Evolutionary conservation across 1,140 invertebrate genomes (phyloP).

Genomic region (Papilio polyxenes): DNA sequence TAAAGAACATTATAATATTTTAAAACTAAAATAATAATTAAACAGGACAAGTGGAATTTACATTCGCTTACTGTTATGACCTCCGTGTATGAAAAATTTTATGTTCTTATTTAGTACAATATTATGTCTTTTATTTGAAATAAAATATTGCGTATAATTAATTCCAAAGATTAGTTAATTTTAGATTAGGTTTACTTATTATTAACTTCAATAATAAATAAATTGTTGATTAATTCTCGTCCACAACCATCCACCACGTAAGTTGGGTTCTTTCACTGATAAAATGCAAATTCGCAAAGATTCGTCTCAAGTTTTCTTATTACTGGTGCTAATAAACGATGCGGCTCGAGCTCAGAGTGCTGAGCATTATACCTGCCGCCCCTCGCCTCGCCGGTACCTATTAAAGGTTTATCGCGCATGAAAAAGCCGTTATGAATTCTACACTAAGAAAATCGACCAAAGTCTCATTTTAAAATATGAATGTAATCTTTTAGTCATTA

Average conservation of each 20-base stretch:
- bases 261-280: constrained; percentile 74
- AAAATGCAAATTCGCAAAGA: constrained; percentile 76
- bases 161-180: no score
- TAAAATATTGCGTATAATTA: no score
- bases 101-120: no score
- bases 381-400: not conserved
- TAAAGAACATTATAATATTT: no score
- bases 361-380: constrained; percentile 45
- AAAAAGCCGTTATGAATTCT: constrained; percentile 21
- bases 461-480: not conserved
- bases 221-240: constrained; percentile 39
- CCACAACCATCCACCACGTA: constrained; percentile 55
- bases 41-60: no score
- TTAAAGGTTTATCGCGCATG: constrained; percentile 37
- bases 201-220: not conserved
- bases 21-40: no score
- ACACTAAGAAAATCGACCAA: constrained; percentile 8
- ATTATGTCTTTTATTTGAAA: no score
- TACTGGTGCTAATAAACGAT: constrained; percentile 74
- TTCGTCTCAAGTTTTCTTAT: constrained; percentile 77
- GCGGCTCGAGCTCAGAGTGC: constrained; percentile 37
- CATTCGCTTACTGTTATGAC: no score
- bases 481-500: not conserved
- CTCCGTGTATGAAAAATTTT: no score
- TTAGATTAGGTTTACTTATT: no score